Evolutionary conservation across 2,888 invertebrate genomes (phyloP).

Genomic region (Oxyteleia sp.): DNA sequence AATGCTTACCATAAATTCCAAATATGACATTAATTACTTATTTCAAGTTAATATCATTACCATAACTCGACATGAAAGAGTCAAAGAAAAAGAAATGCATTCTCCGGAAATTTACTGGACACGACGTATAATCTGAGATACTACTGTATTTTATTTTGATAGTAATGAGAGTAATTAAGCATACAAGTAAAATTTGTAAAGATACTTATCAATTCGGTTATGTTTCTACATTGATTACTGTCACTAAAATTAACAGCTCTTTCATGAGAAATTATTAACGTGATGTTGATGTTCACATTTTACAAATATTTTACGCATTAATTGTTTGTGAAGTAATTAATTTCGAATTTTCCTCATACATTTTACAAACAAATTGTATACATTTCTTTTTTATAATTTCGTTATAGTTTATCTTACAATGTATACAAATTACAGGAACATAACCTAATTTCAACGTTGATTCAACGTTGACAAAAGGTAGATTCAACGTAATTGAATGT

Average conservation of each 20-base stretch:
- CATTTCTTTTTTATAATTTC: too few species aligned
- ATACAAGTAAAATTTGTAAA: slow-evolving; percentile 24
- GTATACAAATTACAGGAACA: too few species aligned
- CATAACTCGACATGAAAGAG: slow-evolving; percentile 49
- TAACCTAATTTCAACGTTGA: too few species aligned
- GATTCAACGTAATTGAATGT: too few species aligned
- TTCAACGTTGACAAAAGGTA: too few species aligned
- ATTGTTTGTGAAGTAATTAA: too few species aligned
- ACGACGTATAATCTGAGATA: slow-evolving; percentile 48
- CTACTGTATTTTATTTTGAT: slow-evolving; percentile 31
- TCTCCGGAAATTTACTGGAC: slow-evolving; percentile 47
- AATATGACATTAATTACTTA: too few species aligned
- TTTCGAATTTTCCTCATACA: too few species aligned
- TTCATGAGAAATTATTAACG: not conserved
- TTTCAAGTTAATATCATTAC: slow-evolving; percentile 40
- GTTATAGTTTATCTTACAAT: too few species aligned
- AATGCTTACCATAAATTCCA: too few species aligned
- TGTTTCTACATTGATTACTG: slow-evolving; percentile 8
- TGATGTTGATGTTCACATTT: not conserved
- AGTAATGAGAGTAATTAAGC: slow-evolving; percentile 31
- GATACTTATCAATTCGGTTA: not conserved
- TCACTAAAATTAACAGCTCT: not conserved
- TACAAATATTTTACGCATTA: not conserved
- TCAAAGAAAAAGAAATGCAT: slow-evolving; percentile 32
- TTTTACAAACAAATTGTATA: not conserved